These are phyloP conservation scores for Desoria tigrina DNA, from an alignment of 2,888 invertebrate species.

Conservation along the genomic window DNA sequence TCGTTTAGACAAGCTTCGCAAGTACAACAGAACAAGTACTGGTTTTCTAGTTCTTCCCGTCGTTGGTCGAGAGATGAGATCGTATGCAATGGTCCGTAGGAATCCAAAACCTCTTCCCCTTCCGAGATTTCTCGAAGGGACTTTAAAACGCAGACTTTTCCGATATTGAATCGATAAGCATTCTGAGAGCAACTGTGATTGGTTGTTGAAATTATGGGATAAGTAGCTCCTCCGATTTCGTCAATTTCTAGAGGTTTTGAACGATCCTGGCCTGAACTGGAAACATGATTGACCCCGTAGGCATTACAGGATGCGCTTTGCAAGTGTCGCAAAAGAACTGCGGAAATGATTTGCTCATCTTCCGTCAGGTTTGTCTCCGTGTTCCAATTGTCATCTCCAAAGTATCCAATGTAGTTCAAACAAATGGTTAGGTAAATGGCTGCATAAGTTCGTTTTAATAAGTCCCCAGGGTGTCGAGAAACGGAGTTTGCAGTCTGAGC, in stretches of 20 bases:
- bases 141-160: slow-evolving; percentile 54
- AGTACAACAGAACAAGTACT: slow-evolving; percentile 59
- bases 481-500: slow-evolving; percentile 57
- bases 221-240: slow-evolving; percentile 59
- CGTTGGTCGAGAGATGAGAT: slow-evolving; percentile 55
- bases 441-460: slow-evolving; percentile 57
- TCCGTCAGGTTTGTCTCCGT: slow-evolving; percentile 28
- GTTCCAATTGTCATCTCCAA: slow-evolving; percentile 14
- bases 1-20: slow-evolving; percentile 58
- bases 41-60: slow-evolving; percentile 56
- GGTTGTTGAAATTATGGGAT: slow-evolving; percentile 56
- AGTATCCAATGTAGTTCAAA: slow-evolving; percentile 54
- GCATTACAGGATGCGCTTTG: slow-evolving; percentile 60
- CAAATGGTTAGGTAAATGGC: slow-evolving; percentile 58
- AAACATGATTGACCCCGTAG: slow-evolving; percentile 57
- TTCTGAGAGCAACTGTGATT: slow-evolving; percentile 61
- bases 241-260: slow-evolving; percentile 36
- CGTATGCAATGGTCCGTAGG: slow-evolving; percentile 60
- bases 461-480: slow-evolving; percentile 55
- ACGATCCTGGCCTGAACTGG: slow-evolving; percentile 55
- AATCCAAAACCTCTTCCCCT: slow-evolving; percentile 59
- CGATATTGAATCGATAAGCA: slow-evolving; percentile 57
- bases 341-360: slow-evolving; percentile 54
- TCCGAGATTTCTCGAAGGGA: slow-evolving; percentile 56
- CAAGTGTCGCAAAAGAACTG: slow-evolving; percentile 57